Percentiles rank a stretch among this genome's conserved stretches.
Conservation (phyloP, 92 coral and sea anemone species). For the Epizoanthus rinbou region DNA sequence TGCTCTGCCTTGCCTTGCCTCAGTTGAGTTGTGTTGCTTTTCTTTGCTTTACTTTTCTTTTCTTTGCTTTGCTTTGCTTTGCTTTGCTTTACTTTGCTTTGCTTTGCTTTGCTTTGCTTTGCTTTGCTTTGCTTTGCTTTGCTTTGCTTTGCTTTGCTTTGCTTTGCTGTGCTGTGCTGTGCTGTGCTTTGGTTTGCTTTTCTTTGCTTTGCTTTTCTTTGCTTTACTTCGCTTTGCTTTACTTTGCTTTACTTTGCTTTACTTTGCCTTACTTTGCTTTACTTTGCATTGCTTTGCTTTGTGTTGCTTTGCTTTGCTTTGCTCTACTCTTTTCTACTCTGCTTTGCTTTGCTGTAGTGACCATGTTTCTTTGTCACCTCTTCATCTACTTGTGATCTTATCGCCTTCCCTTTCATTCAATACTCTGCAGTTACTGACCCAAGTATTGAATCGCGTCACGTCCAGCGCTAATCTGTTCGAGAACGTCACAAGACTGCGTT, state of each 20-base stretch:
- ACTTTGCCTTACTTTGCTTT: neutral
- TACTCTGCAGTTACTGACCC: constrained; percentile 74
- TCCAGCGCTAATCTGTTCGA: constrained; percentile 95
- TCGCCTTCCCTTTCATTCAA: neutral
- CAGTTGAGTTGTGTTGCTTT: no score
- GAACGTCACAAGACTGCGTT: constrained; percentile 87
- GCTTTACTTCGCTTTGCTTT: neutral
- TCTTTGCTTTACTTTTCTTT: no score
- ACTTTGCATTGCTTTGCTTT: neutral
- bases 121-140: neutral
- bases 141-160: neutral
- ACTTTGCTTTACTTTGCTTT: neutral
- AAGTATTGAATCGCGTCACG: constrained; percentile 94
- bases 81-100: neutral
- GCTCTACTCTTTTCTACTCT: neutral
- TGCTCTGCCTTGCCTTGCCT: no score
- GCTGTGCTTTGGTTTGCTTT: no score
- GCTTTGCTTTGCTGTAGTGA: neutral
- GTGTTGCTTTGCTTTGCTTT: no score
- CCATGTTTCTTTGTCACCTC: no score
- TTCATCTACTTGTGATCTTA: neutral
- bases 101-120: neutral
- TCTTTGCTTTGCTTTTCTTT: neutral
- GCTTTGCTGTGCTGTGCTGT: neutral
- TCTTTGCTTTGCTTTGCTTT: no score